Percentiles rank a stretch among this genome's conserved stretches.
These are phyloP conservation scores for Bettongia penicillata DNA, from an alignment of 2,113 vertebrate species.

Conservation along the genomic window DNA sequence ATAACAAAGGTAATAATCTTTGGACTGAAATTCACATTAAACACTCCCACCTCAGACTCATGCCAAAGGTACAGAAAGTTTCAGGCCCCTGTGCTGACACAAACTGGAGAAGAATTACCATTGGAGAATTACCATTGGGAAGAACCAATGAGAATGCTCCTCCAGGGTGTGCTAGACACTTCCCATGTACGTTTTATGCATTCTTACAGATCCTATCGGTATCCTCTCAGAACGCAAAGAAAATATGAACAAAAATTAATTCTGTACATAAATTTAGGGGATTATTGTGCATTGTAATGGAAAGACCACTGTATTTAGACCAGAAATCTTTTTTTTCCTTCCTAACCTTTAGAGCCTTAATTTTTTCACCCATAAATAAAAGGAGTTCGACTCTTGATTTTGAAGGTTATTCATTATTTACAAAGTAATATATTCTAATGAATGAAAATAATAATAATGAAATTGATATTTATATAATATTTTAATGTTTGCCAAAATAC, in stretches of 20 bases:
- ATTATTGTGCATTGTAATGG: not conserved
- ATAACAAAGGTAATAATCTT: slow-evolving; percentile 15
- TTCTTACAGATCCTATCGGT: not conserved
- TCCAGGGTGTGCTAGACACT: not conserved
- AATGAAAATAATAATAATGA: not conserved
- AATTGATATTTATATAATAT: not conserved
- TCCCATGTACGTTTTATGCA: not conserved
- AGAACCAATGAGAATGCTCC: not conserved
- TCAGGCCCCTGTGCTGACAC: not conserved
- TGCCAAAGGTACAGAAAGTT: not conserved
- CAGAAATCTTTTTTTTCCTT: not conserved
- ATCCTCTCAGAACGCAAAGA: not conserved
- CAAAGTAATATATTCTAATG: not conserved
- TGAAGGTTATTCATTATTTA: not conserved
- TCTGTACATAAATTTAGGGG: not conserved
- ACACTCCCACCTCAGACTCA: not conserved
- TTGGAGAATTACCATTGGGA: not conserved
- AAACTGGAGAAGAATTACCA: not conserved
- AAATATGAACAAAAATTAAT: not conserved
- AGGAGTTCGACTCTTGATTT: not conserved
- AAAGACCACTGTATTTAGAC: not conserved
- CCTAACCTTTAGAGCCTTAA: not conserved
- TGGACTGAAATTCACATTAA: not conserved
- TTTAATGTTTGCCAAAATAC: not conserved
- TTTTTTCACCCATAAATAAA: not conserved